phyloP scores from a whole-genome alignment of 2,113 vertebrate species.

The Pithys albifrons region DNA sequence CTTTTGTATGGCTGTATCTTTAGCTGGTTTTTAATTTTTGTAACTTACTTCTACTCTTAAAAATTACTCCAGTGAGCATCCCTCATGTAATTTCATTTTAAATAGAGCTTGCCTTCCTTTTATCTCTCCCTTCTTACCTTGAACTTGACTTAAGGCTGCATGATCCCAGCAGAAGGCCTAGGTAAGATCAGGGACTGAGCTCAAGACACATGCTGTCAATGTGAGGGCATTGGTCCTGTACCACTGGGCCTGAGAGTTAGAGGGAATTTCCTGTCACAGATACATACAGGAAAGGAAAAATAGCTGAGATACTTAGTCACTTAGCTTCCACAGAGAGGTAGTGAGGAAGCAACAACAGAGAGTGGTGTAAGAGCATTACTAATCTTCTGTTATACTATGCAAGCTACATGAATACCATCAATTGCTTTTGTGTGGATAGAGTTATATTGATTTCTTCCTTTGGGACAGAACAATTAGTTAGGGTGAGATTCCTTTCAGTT shows the following conservation, averaged over 20 bases:
- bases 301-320: background rate
- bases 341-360: background rate
- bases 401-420: background rate
- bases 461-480: background rate
- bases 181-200: background rate
- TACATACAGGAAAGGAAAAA: background rate
- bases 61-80: background rate
- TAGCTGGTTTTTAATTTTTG: background rate
- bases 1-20: background rate
- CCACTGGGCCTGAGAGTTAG: background rate
- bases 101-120: background rate
- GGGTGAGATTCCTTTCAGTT: background rate
- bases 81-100: background rate
- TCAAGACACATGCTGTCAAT: accelerated
- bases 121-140: background rate
- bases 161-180: background rate
- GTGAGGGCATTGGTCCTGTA: background rate
- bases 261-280: background rate
- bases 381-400: background rate
- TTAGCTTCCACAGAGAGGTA: background rate
- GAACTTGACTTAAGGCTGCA: background rate
- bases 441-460: background rate
- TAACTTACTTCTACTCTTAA: background rate
- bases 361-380: background rate
- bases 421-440: background rate